Percentiles rank a stretch among this genome's conserved stretches.
Conservation (phyloP, 2,888 invertebrate genomes). For the Calliphora vomitoria region DNA sequence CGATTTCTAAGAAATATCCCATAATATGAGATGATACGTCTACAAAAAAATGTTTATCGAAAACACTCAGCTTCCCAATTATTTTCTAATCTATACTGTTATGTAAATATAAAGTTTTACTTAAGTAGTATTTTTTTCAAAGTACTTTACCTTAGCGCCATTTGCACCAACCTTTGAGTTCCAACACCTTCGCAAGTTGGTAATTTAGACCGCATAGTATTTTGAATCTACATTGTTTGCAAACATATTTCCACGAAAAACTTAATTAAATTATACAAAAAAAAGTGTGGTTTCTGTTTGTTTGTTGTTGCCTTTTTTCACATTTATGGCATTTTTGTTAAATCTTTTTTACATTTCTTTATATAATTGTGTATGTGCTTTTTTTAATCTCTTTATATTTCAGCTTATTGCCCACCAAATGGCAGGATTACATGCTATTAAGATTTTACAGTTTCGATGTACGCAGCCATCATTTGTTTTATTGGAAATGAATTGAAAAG, state of each 20-base stretch:
- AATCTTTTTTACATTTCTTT: not conserved
- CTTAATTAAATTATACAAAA: not conserved
- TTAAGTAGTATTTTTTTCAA: too few relatives aligned
- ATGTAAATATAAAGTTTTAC: too few relatives aligned
- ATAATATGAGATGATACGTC: too few relatives aligned
- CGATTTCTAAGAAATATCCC: too few relatives aligned
- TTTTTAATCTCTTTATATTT: constrained; percentile 47
- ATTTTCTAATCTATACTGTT: too few relatives aligned
- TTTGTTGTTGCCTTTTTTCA: not conserved
- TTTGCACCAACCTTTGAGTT: not conserved
- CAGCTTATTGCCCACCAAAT: constrained; percentile 82
- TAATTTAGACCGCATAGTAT: not conserved
- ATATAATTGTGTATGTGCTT: constrained; percentile 36
- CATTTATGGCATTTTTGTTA: not conserved
- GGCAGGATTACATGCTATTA: constrained; percentile 83
- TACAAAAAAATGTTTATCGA: too few relatives aligned
- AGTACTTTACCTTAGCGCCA: not conserved
- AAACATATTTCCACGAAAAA: not conserved
- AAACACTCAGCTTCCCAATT: too few relatives aligned
- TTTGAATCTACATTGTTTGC: not conserved
- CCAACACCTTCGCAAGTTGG: not conserved
- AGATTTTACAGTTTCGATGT: constrained; percentile 82
- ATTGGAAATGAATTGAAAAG: constrained; percentile 80
- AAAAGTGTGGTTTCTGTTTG: not conserved
- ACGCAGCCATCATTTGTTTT: constrained; percentile 82